Evolutionary conservation across 2,797 vertebrate genomes (phyloP), one percentile per base, ranked within the genome.

Genomic region (Telmatherina bonti): DNA sequence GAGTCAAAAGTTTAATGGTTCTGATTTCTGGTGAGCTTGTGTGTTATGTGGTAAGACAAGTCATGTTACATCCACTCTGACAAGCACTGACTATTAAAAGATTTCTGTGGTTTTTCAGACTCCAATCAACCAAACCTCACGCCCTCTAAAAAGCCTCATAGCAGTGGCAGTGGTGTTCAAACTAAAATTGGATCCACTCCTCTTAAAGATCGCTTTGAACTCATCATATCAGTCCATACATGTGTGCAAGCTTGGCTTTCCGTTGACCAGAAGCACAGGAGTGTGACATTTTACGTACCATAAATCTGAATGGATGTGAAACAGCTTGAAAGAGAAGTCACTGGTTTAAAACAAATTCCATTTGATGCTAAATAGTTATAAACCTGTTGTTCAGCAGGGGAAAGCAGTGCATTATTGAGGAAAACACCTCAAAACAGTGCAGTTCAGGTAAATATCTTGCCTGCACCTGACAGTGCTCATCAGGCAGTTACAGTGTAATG

Each of bases 401-500:
- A 71, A 83, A 89, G 81, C 66, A 86, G 74, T 85, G 76, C 65
- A 72, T 76, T 67, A 57, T 69, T 60, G 47, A 69, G 49, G 45
- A 27, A 4, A 65, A 59, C 53, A 61, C 47, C 45, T 55, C 31
- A 56, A 74, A 24, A 75, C 12, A 41, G 33, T 77, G 81, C 58
- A 72, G 47, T 62, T 73, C 68, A 78, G 59, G 77, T 57, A 60
- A 84, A 76, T 66, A 67, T 80, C 53, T 73, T 60, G 57, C 67
- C 59, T 65, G 49, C 43, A 61, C 67, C 78, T 76, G 78, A 80
- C 53, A 43, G 26, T 66, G 69, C 68, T 54, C 33, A 75, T 82
- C 80, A 82, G 78, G 62, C 83, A 81, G 70, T 85, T 84, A 91
- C 91, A 93, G 91, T 93, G 89, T 83, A 70, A 76, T 63, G 91